These are phyloP conservation scores for Panthera leo DNA, from an alignment of 2,113 vertebrate species.

Conservation along the genomic window DNA sequence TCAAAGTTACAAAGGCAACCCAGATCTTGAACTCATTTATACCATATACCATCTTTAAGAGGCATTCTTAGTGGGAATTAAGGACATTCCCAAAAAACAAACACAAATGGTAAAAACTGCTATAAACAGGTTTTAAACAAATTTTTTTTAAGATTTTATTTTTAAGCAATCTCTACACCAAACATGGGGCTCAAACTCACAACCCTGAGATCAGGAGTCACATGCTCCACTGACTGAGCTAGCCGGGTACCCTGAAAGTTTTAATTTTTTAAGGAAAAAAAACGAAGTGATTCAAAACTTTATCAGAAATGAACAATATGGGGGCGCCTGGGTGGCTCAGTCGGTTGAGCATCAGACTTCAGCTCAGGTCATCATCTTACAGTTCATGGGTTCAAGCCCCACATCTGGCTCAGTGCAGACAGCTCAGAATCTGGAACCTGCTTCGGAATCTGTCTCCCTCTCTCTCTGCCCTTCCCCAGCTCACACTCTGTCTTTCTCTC, in stretches of 20 bases:
- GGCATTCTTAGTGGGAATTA: neutral
- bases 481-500: neutral
- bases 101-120: neutral
- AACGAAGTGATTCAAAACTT: neutral
- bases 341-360: neutral
- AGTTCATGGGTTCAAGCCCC: too few relatives aligned
- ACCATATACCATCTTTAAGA: neutral
- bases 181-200: too few relatives aligned
- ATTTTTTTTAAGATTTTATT: neutral
- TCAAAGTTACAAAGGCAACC: neutral
- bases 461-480: neutral
- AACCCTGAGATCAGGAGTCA: too few relatives aligned
- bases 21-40: neutral
- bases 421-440: neutral
- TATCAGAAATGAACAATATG: neutral
- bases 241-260: too few relatives aligned
- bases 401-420: neutral
- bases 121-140: neutral
- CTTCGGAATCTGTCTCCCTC: neutral
- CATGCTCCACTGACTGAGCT: too few relatives aligned
- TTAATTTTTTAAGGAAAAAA: too few relatives aligned
- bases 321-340: neutral
- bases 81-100: neutral
- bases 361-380: neutral
- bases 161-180: too few relatives aligned